phyloP scores from a whole-genome alignment of 2,113 vertebrate species.

The Hystrix cristata region DNA sequence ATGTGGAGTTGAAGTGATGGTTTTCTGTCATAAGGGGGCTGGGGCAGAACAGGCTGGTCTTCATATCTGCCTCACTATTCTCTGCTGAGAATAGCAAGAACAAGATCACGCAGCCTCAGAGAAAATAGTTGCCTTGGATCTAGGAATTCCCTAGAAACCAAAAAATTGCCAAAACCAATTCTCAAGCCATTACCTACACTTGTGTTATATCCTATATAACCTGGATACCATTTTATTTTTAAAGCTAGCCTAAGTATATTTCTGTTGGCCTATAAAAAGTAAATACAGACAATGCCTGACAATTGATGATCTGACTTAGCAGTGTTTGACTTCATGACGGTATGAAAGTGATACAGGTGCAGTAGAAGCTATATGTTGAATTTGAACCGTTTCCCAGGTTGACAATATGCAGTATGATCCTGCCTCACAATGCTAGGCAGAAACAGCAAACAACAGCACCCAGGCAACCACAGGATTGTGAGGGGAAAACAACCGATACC shows the following conservation, averaged over 20 bases:
- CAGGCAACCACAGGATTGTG: too few species aligned
- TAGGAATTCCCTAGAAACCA: conserved; percentile 17
- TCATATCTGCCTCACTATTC: neutral
- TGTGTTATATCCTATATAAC: neutral
- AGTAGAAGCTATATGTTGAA: neutral
- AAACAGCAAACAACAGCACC: neutral
- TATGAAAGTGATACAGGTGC: neutral
- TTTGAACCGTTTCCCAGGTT: neutral
- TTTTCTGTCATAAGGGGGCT: neutral
- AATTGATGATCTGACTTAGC: neutral
- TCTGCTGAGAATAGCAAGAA: neutral
- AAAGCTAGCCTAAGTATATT: neutral
- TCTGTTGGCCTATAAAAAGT: neutral
- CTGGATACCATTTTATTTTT: conserved; percentile 7
- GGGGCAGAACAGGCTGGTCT: neutral
- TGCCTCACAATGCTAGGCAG: neutral
- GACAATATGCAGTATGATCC: fast-evolving
- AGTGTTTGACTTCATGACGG: neutral
- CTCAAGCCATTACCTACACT: neutral
- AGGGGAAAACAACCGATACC: neutral
- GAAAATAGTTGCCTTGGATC: neutral
- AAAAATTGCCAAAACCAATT: conserved; percentile 6
- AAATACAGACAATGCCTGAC: neutral
- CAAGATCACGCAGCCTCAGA: neutral
- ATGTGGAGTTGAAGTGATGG: neutral